Evolutionary conservation across 2,113 vertebrate species (phyloP).

Genomic region (sheep (Ovis aries)): ARS-UI_Ramb_v3.0 NC_056061.1:32136501-32137000

Average conservation of each 20-base stretch:
- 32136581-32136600: background rate
- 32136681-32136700: background rate
- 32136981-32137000: background rate
- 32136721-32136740: background rate
- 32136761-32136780: background rate
- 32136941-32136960: background rate
- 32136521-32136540: background rate
- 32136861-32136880: background rate
- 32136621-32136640: conserved; percentile 2
- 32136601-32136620: background rate
- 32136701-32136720: background rate
- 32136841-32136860: background rate
- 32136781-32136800: conserved; percentile 22
- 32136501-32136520: background rate
- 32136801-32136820: background rate
- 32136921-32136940: background rate
- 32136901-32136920: background rate
- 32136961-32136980: background rate
- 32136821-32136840: background rate
- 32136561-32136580: background rate
- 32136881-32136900: background rate
- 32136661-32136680: conserved; percentile 19
- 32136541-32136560: background rate
- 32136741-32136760: background rate
- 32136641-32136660: background rate